phyloP scores from a whole-genome alignment of 2,113 vertebrate species.

The Otus sunia region DNA sequence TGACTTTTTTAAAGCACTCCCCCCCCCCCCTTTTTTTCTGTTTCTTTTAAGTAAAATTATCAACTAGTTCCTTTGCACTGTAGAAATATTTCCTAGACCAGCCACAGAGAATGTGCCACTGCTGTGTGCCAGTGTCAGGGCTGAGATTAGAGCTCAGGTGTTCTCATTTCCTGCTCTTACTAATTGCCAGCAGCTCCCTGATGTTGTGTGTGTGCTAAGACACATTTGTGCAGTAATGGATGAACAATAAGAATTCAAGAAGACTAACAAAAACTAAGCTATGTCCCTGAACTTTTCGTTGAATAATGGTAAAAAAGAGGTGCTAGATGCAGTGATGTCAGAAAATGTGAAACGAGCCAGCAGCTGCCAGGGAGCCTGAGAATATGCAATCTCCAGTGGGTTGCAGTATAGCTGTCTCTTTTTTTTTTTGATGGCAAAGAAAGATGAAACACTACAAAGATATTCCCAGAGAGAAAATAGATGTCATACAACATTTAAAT shows the following conservation, averaged over 20 bases:
- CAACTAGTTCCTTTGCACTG: neutral
- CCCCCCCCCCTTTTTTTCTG: too few relatives aligned
- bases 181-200: neutral
- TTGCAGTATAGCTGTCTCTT: neutral
- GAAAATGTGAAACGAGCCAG: conserved; percentile 38
- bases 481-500: conserved; percentile 72
- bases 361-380: conserved; percentile 14
- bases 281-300: neutral
- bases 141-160: neutral
- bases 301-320: neutral
- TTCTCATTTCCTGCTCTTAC: neutral
- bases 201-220: neutral
- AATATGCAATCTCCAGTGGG: conserved; percentile 31
- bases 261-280: neutral
- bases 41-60: neutral
- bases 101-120: neutral
- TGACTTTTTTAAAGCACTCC: neutral
- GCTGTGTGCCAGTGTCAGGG: neutral
- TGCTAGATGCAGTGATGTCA: neutral
- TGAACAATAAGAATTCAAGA: neutral
- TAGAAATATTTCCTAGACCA: neutral
- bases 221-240: neutral
- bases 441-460: conserved; percentile 63
- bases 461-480: conserved; percentile 61
- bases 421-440: conserved; percentile 46